A percentile compares a stretch with the other conserved stretches of the same genome.
Evolutionary conservation across 2,797 vertebrate species (phyloP).

Genomic region (Parambassis ranga): DNA sequence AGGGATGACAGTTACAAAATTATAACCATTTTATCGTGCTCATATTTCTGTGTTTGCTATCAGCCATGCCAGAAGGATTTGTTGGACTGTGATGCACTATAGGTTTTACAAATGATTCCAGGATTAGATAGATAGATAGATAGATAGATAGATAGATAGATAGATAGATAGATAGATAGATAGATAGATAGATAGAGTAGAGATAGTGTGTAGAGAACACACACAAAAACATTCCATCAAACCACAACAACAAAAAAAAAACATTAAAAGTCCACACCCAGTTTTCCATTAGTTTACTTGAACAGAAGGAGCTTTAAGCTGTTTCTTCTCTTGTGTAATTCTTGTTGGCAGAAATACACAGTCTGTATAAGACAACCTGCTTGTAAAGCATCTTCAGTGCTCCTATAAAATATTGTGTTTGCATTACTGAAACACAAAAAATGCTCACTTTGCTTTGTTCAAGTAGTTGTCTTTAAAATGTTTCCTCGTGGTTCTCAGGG

Average conservation of each 20-base stretch:
- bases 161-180: conserved; percentile 23
- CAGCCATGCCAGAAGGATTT: background rate
- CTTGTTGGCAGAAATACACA: no score
- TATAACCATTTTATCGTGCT: background rate
- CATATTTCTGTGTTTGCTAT: background rate
- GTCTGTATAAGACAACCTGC: no score
- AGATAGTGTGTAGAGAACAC: background rate
- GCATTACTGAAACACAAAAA: background rate
- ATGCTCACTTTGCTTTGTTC: accelerated
- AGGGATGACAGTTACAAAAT: conserved; percentile 4
- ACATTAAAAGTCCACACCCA: no score
- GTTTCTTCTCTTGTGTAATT: no score
- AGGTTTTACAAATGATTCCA: conserved; percentile 17
- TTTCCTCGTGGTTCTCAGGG: background rate
- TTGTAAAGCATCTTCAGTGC: no score
- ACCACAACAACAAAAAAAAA: no score
- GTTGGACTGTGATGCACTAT: background rate
- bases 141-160: conserved; percentile 27
- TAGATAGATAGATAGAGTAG: conserved; percentile 12
- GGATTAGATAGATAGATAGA: conserved; percentile 21
- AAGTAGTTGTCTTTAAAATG: background rate
- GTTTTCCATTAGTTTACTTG: no score
- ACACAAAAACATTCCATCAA: no score
- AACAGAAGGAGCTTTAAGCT: no score
- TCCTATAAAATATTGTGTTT: background rate